Base-by-base conservation (phyloP, 2,888 invertebrate genomes). In the Thera britannica region DNA sequence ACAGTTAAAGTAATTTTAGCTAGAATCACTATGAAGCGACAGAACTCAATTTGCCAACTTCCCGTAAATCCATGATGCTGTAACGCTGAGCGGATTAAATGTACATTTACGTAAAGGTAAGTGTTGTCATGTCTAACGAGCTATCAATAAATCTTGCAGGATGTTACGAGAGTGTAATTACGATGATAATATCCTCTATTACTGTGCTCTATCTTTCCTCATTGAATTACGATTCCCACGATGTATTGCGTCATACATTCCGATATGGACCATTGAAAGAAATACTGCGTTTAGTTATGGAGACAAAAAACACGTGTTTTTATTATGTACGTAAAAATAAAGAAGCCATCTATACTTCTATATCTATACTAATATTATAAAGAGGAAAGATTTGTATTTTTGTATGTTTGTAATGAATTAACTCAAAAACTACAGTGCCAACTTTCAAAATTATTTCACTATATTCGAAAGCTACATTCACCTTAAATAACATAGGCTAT, bases 161-260 rank as follows among this genome's bases (percentile, higher is more conserved):
- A 82, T 81, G 79, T 81, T 78, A 80, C 75, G 74, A 75, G 70
- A 76, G 78, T 23, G 23, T 78, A 79, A 79, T 80, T 78, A 78
- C 77, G 73, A 78, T 79, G 79, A 78, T 83, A 80, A 81, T 83
- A 81, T 82, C 79, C 77, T 81, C 51, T 54, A 68, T 67, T 60
- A 46, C 61, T 41, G 46, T 49, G 44, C 60, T 55, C 68, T 74
- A 74, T 75, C 75, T 79, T 82, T 84, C 79, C 79, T 80, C 68
- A 71, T 83, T 60, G 71, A 77, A 81, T 84, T 84, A 78, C 73
- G 75, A 79, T 89, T 91, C 91, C 89, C 89, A 91, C 90, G 88
- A 81, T 81, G 68, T 78, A 79, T 84, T 83, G 79, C 86, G 85
- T 90, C 90, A 89, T 83, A 79, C 83, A 83, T 82, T 82, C 75